Conservation (phyloP, 2,797 vertebrate genomes). For the Sparidentex hasta region DNA sequence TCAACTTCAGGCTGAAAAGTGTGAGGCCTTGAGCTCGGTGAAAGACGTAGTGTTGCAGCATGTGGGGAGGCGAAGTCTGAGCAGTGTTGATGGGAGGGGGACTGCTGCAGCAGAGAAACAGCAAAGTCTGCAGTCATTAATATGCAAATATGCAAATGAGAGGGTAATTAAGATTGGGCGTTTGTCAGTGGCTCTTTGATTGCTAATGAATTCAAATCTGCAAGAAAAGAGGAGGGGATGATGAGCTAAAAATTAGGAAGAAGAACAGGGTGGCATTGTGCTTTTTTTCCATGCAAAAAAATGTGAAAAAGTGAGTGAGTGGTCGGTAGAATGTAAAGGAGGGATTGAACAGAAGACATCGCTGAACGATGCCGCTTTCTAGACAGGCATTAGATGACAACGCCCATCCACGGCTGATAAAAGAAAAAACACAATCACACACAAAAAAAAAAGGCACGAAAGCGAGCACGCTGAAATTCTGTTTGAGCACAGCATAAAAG, state of each 20-base stretch:
- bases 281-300: slow-evolving; percentile 42
- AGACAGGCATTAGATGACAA: slow-evolving; percentile 5
- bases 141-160: slow-evolving; percentile 98
- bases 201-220: slow-evolving; percentile 91
- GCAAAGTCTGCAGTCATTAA: slow-evolving; percentile 93
- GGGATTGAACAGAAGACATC: slow-evolving; percentile 13
- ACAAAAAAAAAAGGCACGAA: background rate
- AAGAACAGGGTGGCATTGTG: slow-evolving; percentile 71
- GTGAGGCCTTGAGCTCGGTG: slow-evolving; percentile 47
- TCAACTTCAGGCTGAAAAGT: slow-evolving; percentile 53
- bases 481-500: slow-evolving; percentile 27
- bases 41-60: slow-evolving; percentile 61
- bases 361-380: slow-evolving; percentile 12
- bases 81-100: slow-evolving; percentile 67
- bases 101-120: slow-evolving; percentile 86
- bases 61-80: slow-evolving; percentile 52
- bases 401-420: background rate
- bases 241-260: slow-evolving; percentile 73
- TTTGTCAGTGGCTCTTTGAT: slow-evolving; percentile 90
- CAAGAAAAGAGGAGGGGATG: slow-evolving; percentile 84
- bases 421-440: background rate
- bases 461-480: background rate
- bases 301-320: slow-evolving; percentile 24
- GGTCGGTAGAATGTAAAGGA: slow-evolving; percentile 20
- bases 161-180: slow-evolving; percentile 92